phyloP scores from a whole-genome alignment of 2,888 invertebrate genomes.

The Balanococcus diminutus region DNA sequence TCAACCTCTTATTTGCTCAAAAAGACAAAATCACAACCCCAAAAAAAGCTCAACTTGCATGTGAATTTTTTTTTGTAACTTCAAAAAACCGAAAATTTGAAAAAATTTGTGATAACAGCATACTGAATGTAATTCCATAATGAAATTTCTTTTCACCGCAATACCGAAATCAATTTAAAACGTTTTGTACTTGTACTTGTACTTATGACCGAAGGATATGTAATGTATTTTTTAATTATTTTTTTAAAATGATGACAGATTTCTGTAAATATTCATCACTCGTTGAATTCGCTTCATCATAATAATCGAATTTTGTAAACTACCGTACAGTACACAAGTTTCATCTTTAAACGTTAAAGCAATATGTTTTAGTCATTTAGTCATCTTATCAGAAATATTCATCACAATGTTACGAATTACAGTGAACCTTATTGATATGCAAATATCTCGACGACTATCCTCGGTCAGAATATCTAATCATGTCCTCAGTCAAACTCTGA shows the following conservation, averaged over 20 bases:
- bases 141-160: neutral
- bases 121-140: neutral
- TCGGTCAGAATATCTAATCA: neutral
- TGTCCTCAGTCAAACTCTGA: neutral
- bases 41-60: neutral
- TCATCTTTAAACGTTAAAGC: neutral
- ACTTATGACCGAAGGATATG: neutral
- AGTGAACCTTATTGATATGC: neutral
- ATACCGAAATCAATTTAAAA: conserved; percentile 18
- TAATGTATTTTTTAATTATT: neutral
- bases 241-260: neutral
- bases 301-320: neutral
- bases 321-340: too few relatives aligned
- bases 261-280: neutral
- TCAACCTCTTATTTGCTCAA: neutral
- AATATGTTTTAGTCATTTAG: neutral
- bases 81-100: neutral
- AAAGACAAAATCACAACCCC: neutral
- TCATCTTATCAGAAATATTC: neutral
- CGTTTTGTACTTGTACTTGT: neutral
- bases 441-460: neutral
- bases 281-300: neutral
- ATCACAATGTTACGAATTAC: conserved; percentile 26
- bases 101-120: neutral
- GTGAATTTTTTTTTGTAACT: neutral